phyloP scores from a whole-genome alignment of 2,797 vertebrate species.

The Harpagifer antarcticus region DNA sequence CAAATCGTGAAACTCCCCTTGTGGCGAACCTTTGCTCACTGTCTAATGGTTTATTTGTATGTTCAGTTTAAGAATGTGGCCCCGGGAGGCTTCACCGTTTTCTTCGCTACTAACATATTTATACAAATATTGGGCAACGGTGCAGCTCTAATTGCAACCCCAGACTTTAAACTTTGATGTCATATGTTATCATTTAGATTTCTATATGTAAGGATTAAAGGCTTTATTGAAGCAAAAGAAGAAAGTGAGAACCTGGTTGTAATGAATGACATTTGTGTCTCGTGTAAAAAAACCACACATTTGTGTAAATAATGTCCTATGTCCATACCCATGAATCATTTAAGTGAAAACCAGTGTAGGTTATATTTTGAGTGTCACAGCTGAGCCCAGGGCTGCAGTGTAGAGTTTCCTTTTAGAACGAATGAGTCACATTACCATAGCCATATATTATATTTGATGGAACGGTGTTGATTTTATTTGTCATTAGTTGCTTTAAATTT shows the following conservation, averaged over 20 bases:
- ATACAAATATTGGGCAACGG: not conserved
- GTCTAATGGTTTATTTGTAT: no score
- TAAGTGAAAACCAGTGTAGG: constrained; percentile 6
- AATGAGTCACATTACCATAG: constrained; percentile 8
- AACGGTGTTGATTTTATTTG: constrained; percentile 43
- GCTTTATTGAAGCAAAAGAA: not conserved
- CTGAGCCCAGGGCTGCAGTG: constrained; percentile 4
- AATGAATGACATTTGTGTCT: constrained; percentile 15
- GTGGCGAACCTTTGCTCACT: no score
- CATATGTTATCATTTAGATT: not conserved
- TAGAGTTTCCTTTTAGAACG: constrained; percentile 16
- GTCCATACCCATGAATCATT: constrained; percentile 12
- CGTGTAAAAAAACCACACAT: not conserved
- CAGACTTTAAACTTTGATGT: not conserved
- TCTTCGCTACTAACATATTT: not conserved
- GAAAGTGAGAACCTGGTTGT: constrained; percentile 13
- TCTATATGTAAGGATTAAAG: not conserved
- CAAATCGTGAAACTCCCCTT: no score
- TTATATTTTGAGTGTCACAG: constrained; percentile 2
- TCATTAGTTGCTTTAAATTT: constrained; percentile 21
- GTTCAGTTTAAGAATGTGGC: no score
- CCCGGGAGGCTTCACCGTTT: not conserved
- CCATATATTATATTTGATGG: constrained; percentile 6
- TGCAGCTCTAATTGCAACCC: not conserved
- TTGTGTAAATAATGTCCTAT: not conserved